phyloP scores from a whole-genome alignment of 1,140 invertebrate species.

The Anastrepha obliqua region DNA sequence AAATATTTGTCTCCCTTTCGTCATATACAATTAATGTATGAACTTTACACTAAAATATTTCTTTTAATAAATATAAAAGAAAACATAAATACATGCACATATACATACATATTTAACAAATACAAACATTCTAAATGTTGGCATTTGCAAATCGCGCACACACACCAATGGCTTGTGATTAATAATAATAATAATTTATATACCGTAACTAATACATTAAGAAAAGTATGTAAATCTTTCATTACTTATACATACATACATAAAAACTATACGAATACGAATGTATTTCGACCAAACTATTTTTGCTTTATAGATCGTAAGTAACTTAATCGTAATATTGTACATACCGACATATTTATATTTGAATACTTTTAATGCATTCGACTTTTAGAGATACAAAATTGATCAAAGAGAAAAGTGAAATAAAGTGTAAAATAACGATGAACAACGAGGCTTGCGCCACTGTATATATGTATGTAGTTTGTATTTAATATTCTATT shows the following conservation, averaged over 20 bases:
- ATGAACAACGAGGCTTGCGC: slow-evolving; percentile 42
- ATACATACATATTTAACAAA: neutral
- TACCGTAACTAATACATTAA: neutral
- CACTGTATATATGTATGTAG: slow-evolving; percentile 38
- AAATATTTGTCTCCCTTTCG: no score
- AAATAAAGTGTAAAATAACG: neutral
- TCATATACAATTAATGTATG: no score
- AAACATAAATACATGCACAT: neutral
- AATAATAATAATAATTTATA: slow-evolving; percentile 38
- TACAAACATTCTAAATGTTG: slow-evolving; percentile 35
- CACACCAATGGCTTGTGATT: slow-evolving; percentile 49
- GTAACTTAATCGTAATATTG: neutral
- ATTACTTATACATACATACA: no score
- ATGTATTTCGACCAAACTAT: neutral
- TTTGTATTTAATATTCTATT: slow-evolving; percentile 25
- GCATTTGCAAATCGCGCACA: slow-evolving; percentile 27
- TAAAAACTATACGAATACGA: no score
- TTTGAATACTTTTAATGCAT: no score
- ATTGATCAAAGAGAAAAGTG: neutral
- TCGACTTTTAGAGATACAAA: no score
- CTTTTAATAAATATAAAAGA: neutral
- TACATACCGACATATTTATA: neutral
- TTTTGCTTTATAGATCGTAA: slow-evolving; percentile 32
- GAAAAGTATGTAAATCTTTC: neutral
- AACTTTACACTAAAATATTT: no score